phyloP scores from a whole-genome alignment of 1,140 invertebrate species.

The Apis laboriosa region DNA sequence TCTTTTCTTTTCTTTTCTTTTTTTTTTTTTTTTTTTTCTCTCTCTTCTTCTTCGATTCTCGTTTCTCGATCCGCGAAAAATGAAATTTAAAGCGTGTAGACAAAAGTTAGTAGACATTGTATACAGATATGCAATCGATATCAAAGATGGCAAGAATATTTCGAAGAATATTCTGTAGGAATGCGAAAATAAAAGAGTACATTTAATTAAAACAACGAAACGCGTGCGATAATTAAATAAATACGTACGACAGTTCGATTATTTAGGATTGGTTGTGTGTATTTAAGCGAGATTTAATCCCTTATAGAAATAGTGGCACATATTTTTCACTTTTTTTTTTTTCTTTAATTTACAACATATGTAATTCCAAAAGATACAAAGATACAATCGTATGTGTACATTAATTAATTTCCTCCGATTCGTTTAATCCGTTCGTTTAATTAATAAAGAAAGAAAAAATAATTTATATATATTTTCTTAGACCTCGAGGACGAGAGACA shows the following conservation, averaged over 20 bases:
- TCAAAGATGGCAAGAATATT: neutral
- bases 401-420: neutral
- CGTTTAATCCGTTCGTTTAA: neutral
- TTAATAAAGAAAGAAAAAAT: too few species aligned
- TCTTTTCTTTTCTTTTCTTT: neutral
- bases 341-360: neutral
- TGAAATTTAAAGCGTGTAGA: neutral
- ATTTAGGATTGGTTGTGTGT: neutral
- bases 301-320: neutral
- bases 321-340: neutral
- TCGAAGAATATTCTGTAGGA: too few species aligned
- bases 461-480: too few species aligned
- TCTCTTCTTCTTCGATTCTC: neutral
- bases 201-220: too few species aligned
- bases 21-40: neutral
- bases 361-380: neutral
- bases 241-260: too few species aligned
- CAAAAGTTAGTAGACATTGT: neutral
- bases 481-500: too few species aligned
- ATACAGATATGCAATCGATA: neutral
- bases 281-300: neutral
- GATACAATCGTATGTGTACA: conserved; percentile 6
- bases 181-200: too few species aligned
- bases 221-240: too few species aligned
- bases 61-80: neutral